Evolutionary conservation across 2,113 vertebrate species (phyloP).

Genomic region (Eretmochelys imbricata): DNA sequence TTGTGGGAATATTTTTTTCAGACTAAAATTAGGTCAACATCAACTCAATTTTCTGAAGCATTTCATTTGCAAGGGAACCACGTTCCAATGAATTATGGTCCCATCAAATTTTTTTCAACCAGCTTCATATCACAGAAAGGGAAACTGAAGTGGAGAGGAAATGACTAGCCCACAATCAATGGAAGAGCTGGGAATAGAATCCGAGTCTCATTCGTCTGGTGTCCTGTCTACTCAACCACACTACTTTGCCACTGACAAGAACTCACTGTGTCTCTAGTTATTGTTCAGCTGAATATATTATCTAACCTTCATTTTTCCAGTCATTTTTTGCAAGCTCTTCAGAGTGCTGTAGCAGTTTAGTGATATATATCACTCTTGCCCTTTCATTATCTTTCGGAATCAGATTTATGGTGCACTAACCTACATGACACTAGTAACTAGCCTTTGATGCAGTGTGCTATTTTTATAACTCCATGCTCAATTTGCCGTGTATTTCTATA

Average conservation of each 20-base stretch:
- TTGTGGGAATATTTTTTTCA: background rate
- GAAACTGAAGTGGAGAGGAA: background rate
- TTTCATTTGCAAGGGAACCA: background rate
- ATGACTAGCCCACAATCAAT: background rate
- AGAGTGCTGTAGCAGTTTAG: background rate
- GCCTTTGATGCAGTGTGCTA: background rate
- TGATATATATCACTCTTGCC: background rate
- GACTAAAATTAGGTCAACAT: background rate
- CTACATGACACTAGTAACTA: background rate
- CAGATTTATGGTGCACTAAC: conserved; percentile 37
- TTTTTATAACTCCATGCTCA: conserved; percentile 34
- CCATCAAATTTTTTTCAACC: accelerated
- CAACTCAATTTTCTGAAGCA: background rate
- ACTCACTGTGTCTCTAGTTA: background rate
- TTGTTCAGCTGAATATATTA: background rate
- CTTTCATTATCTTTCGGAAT: background rate
- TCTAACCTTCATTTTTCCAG: background rate
- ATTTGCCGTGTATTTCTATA: conserved; percentile 12
- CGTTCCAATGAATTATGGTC: background rate
- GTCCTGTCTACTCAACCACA: background rate
- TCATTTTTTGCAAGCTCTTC: background rate
- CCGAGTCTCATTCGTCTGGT: accelerated
- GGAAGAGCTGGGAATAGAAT: background rate
- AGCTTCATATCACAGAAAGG: accelerated
- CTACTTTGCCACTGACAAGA: background rate